Evolutionary conservation across 23 tunicate genomes (phyloP).

Genomic region (Ciona savignyi): DNA sequence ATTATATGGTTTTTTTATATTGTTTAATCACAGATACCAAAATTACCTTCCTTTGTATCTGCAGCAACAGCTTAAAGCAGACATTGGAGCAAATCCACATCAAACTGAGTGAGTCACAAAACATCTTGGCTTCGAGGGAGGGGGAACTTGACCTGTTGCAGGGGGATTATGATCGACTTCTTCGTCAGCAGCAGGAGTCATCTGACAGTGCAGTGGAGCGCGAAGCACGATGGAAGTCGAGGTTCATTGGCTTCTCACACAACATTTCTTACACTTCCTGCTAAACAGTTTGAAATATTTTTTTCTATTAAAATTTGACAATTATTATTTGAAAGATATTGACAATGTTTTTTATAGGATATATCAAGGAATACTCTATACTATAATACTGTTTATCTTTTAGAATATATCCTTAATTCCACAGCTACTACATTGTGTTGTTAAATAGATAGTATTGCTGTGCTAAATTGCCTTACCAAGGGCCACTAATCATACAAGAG

Average conservation of each 20-base stretch:
- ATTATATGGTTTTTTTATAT: not conserved
- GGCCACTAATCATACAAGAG: too few relatives aligned
- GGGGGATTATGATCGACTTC: constrained; percentile 67
- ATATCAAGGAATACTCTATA: too few relatives aligned
- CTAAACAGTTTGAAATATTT: not conserved
- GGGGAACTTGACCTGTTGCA: constrained; percentile 78
- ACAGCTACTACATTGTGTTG: too few relatives aligned
- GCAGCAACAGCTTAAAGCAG: constrained; percentile 5
- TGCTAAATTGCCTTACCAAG: too few relatives aligned
- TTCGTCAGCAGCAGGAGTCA: constrained; percentile 77
- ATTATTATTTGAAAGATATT: too few relatives aligned
- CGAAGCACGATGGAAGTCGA: constrained; percentile 78
- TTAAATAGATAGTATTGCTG: too few relatives aligned
- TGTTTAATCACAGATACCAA: too few relatives aligned
- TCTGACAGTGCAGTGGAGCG: constrained; percentile 70
- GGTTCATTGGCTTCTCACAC: constrained; percentile 16
- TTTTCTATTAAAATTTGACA: too few relatives aligned
- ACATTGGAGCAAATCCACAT: constrained; percentile 25
- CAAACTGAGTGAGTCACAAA: constrained; percentile 47
- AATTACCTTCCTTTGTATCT: too few relatives aligned
- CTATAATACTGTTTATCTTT: too few relatives aligned
- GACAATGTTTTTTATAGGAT: too few relatives aligned
- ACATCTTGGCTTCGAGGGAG: constrained; percentile 46
- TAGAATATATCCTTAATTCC: too few relatives aligned
- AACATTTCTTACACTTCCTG: not conserved